Conservation (phyloP, 2,797 vertebrate genomes). For the Cyclopterus lumpus region DNA sequence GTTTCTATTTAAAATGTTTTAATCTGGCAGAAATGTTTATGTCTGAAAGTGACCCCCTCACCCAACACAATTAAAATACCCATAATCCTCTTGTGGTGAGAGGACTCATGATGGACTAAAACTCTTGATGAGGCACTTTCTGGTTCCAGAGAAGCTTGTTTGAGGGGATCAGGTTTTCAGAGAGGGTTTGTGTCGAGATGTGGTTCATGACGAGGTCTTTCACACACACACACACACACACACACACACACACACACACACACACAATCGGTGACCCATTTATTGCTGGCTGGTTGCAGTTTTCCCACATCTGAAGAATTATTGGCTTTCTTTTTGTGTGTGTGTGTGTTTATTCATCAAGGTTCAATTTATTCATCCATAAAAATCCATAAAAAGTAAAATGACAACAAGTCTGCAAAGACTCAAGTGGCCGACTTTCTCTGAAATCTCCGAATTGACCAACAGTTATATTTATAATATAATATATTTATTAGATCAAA, state of each 20-base stretch:
- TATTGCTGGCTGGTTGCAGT: background rate
- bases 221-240: too few species aligned
- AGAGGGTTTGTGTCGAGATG: background rate
- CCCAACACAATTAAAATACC: too few species aligned
- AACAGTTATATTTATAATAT: too few species aligned
- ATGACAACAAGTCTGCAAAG: too few species aligned
- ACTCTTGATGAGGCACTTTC: too few species aligned
- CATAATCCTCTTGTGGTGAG: slow-evolving; percentile 9
- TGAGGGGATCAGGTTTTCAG: background rate
- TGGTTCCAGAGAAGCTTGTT: too few species aligned
- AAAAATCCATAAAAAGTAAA: background rate
- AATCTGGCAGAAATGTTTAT: background rate
- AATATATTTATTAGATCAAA: too few species aligned
- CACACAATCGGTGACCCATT: too few species aligned
- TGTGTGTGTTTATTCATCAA: too few species aligned
- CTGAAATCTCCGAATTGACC: background rate
- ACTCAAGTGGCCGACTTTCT: background rate
- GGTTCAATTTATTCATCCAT: background rate
- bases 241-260: too few species aligned
- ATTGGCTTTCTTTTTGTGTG: background rate
- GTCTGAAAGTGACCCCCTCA: too few species aligned
- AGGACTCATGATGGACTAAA: background rate
- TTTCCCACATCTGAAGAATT: too few species aligned
- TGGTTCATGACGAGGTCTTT: background rate
- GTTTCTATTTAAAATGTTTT: background rate